phyloP scores from a whole-genome alignment of 2,113 vertebrate genomes.

The Megaptera novaeangliae region DNA sequence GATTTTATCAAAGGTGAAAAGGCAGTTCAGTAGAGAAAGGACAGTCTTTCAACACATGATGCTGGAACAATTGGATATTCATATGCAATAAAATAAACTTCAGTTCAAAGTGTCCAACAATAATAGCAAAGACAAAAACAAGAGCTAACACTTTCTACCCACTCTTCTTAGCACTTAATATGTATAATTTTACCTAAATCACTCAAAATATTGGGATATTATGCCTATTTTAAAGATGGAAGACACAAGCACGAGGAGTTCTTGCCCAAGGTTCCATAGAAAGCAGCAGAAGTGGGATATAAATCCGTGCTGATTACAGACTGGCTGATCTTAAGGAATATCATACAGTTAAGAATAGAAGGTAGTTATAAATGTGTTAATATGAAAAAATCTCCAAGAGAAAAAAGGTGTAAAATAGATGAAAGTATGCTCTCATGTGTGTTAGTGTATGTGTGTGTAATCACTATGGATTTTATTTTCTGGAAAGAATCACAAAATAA shows the following conservation, averaged over 20 bases:
- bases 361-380: not conserved
- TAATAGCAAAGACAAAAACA: not conserved
- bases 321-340: not conserved
- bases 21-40: not conserved
- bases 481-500: not conserved
- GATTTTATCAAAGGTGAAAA: not conserved
- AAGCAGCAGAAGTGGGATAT: not conserved
- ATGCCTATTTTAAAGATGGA: not conserved
- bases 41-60: not conserved
- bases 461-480: not conserved
- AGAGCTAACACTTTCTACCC: not conserved
- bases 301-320: not conserved
- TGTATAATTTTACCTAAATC: not conserved
- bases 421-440: not conserved
- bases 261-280: not conserved
- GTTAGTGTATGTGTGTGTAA: not conserved
- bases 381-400: not conserved
- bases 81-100: not conserved
- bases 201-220: not conserved
- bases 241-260: not conserved
- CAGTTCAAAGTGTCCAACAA: not conserved
- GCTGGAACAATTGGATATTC: not conserved
- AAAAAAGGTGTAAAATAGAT: not conserved
- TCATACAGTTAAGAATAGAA: not conserved
- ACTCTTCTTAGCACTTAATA: not conserved